phyloP scores from a whole-genome alignment of 92 coral and sea anemone genomes.

The Galaxea fascicularis region DNA sequence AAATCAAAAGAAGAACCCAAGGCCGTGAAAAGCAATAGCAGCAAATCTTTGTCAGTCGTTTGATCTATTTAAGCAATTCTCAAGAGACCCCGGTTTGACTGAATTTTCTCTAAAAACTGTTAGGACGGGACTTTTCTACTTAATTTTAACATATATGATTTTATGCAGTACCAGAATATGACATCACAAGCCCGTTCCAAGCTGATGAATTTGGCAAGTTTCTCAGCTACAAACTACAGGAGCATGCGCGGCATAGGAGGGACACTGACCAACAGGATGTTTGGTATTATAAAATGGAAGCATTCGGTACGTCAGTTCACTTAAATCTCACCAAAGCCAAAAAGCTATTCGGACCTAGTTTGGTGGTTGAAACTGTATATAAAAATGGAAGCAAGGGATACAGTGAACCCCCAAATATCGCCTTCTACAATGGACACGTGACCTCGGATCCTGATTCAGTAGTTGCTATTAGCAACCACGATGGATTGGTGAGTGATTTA shows the following conservation, averaged over 20 bases:
- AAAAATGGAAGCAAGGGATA: conserved; percentile 75
- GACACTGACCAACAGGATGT: conserved; percentile 56
- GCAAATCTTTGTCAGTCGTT: too few species aligned
- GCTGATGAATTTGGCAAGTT: conserved; percentile 77
- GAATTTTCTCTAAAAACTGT: too few species aligned
- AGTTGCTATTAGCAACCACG: conserved; percentile 83
- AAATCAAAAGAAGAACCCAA: too few species aligned
- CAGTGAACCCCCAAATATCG: conserved; percentile 44
- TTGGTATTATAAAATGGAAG: conserved; percentile 79
- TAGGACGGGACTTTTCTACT: too few species aligned
- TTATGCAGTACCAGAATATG: conserved; percentile 86
- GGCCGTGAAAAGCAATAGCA: too few species aligned
- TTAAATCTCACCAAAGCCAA: conserved; percentile 73
- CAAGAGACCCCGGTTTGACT: too few species aligned
- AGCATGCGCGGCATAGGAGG: conserved; percentile 72
- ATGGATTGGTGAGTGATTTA: conserved; percentile 79
- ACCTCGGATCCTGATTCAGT: conserved; percentile 81
- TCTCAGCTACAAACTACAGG: conserved; percentile 72
- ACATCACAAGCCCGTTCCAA: conserved; percentile 83
- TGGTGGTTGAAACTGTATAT: conserved; percentile 75
- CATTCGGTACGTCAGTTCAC: conserved; percentile 79
- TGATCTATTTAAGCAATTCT: too few species aligned
- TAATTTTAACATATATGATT: not conserved
- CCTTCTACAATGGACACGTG: conserved; percentile 84
- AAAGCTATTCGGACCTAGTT: conserved; percentile 58